phyloP scores from a whole-genome alignment of 2,888 invertebrate genomes.

The Corbicula japonica region DNA sequence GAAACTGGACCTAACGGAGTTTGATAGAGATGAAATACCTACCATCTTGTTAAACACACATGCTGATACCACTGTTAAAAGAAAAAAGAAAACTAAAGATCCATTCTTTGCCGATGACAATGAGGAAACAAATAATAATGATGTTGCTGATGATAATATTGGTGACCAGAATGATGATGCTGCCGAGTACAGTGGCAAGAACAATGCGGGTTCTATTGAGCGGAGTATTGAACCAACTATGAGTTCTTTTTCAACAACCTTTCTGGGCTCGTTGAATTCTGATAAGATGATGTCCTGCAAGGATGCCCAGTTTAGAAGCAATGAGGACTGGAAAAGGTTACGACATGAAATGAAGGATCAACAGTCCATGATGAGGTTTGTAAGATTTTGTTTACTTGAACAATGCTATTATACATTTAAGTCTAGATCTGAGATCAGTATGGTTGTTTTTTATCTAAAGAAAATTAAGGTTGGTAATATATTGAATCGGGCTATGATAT shows the following conservation, averaged over 20 bases:
- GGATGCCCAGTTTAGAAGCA: slow-evolving; percentile 46
- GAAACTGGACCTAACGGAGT: slow-evolving; percentile 66
- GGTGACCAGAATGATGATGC: slow-evolving; percentile 21
- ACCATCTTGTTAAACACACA: slow-evolving; percentile 13
- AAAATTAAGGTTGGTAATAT: too few relatives aligned
- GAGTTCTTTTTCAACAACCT: slow-evolving; percentile 65
- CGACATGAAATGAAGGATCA: slow-evolving; percentile 43
- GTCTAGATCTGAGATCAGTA: too few relatives aligned
- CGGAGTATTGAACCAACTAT: slow-evolving; percentile 32
- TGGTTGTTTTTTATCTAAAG: too few relatives aligned
- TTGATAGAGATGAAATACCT: slow-evolving; percentile 44
- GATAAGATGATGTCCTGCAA: slow-evolving; percentile 51
- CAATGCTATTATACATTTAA: too few relatives aligned
- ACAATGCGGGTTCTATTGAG: slow-evolving; percentile 5
- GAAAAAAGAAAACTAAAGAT: slow-evolving; percentile 56
- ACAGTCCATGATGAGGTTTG: slow-evolving; percentile 16
- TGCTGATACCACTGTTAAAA: slow-evolving; percentile 12
- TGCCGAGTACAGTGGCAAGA: background rate
- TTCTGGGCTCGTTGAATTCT: slow-evolving; percentile 61
- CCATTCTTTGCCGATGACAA: slow-evolving; percentile 59
- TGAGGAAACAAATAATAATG: slow-evolving; percentile 28
- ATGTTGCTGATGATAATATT: slow-evolving; percentile 32
- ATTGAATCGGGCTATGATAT: too few relatives aligned
- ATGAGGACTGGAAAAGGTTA: slow-evolving; percentile 49
- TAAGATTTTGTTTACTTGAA: too few relatives aligned